phyloP scores from a whole-genome alignment of 2,888 invertebrate genomes.

The Drosophila algonquin region DNA sequence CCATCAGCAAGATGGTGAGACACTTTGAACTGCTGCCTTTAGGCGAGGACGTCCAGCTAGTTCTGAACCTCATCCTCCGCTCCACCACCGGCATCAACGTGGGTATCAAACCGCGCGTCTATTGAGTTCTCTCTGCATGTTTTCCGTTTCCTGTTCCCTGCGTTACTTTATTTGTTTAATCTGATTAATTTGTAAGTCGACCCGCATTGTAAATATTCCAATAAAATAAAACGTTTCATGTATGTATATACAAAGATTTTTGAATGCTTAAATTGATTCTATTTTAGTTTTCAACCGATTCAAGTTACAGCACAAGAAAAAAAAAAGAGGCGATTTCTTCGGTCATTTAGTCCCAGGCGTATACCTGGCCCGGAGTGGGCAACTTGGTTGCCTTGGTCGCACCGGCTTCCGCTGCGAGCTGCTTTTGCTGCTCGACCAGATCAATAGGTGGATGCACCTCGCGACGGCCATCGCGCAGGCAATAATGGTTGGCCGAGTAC shows the following conservation, averaged over 20 bases:
- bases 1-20: conserved; percentile 74
- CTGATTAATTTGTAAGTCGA: conserved; percentile 34
- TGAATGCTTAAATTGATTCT: conserved; percentile 21
- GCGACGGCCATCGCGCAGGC: conserved; percentile 91
- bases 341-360: conserved; percentile 85
- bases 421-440: conserved; percentile 65
- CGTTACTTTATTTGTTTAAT: background rate
- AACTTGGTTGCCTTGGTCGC: conserved; percentile 79
- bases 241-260: background rate
- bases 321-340: background rate
- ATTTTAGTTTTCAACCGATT: conserved; percentile 38
- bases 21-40: conserved; percentile 78
- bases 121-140: conserved; percentile 22
- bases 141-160: background rate
- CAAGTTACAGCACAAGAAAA: conserved; percentile 27
- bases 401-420: conserved; percentile 71
- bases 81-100: conserved; percentile 76
- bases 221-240: conserved; percentile 3
- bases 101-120: conserved; percentile 70
- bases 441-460: conserved; percentile 86
- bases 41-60: conserved; percentile 68
- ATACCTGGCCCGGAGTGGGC: conserved; percentile 86
- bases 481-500: conserved; percentile 93
- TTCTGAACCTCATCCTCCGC: conserved; percentile 71
- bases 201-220: conserved; percentile 16